Conservation (phyloP, 2,113 vertebrate species). For the Scalopus aquaticus region DNA sequence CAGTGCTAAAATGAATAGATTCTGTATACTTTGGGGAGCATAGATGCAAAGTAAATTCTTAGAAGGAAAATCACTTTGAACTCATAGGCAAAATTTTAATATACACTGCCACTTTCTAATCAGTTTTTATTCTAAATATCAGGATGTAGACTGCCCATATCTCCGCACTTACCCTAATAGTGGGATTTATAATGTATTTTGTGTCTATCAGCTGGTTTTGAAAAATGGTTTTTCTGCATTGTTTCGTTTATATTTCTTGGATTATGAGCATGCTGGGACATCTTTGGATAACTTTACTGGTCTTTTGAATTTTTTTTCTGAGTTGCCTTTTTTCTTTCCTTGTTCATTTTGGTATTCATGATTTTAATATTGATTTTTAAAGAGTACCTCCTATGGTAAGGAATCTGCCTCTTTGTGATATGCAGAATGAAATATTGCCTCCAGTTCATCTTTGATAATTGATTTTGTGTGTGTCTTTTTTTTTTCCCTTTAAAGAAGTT, state of each 20-base stretch:
- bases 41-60: constrained; percentile 20
- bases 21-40: not conserved
- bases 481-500: constrained; percentile 24
- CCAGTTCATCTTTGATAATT: not conserved
- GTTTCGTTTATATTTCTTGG: constrained; percentile 2
- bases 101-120: not conserved
- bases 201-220: not conserved
- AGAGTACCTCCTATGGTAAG: not conserved
- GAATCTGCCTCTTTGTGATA: constrained; percentile 6
- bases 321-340: constrained; percentile 15
- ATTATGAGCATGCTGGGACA: not conserved
- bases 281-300: not conserved
- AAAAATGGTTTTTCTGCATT: not conserved
- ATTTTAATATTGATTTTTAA: constrained; percentile 42
- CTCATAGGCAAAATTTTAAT: constrained; percentile 2
- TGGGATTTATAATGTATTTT: not conserved
- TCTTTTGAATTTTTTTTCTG: constrained; percentile 2
- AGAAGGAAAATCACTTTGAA: not conserved
- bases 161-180: not conserved
- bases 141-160: not conserved
- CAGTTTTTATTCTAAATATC: not conserved
- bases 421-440: not conserved
- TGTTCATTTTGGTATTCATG: constrained; percentile 34
- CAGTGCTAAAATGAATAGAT: not conserved
- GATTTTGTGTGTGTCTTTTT: not conserved